Conservation (phyloP, 2,888 invertebrate species). For the Diadegma fenestrale region DNA sequence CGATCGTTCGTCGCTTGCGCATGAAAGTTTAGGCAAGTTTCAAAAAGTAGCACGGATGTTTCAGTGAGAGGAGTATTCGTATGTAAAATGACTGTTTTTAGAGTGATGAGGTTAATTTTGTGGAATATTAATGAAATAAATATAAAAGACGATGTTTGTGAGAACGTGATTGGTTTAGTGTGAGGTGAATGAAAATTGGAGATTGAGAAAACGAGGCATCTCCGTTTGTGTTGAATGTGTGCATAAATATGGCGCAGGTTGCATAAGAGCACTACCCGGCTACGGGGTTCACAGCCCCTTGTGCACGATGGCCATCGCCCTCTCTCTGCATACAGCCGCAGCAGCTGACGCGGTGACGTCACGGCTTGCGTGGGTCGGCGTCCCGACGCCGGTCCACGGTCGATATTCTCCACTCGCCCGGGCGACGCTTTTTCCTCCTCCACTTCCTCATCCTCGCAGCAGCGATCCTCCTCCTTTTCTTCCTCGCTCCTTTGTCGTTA, state of each 20-base stretch:
- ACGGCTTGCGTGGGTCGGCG: slow-evolving; percentile 81
- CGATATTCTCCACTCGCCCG: slow-evolving; percentile 82
- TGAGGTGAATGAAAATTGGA: slow-evolving; percentile 5
- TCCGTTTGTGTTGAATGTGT: slow-evolving; percentile 12
- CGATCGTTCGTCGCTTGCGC: neutral
- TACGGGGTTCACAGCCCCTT: slow-evolving; percentile 72
- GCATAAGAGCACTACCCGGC: slow-evolving; percentile 64
- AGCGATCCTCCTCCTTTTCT: slow-evolving; percentile 57
- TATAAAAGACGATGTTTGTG: neutral
- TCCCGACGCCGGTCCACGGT: slow-evolving; percentile 80
- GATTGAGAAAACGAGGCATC: slow-evolving; percentile 2
- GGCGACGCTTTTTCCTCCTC: slow-evolving; percentile 75
- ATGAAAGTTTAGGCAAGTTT: neutral
- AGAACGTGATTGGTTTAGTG: neutral
- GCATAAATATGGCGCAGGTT: slow-evolving; percentile 48
- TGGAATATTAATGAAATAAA: neutral
- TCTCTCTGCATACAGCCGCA: slow-evolving; percentile 71
- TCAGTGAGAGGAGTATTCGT: neutral
- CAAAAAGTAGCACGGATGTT: neutral
- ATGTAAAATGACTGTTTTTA: neutral
- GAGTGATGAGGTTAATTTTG: neutral
- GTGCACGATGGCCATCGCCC: slow-evolving; percentile 72
- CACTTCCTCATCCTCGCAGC: slow-evolving; percentile 48
- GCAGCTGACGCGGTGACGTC: slow-evolving; percentile 83
- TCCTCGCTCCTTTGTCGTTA: slow-evolving; percentile 55